A percentile compares a stretch with the other conserved stretches of the same genome.
Evolutionary conservation across 2,113 vertebrate genomes (phyloP).

Genomic region (Brienomyrus brachyistius): DNA sequence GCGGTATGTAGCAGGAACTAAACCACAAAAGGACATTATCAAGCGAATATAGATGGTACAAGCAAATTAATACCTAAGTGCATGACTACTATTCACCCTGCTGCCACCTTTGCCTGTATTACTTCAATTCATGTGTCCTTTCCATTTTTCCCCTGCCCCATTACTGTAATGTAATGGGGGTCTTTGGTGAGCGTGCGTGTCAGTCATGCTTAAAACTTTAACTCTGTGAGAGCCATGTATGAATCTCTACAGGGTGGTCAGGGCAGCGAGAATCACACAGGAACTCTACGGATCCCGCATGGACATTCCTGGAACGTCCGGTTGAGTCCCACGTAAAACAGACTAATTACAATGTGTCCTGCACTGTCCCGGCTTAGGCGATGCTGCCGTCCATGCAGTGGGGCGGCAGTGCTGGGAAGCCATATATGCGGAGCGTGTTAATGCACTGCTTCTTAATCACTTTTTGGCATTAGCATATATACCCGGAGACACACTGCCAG

Average conservation of each 20-base stretch:
- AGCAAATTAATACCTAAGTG: neutral
- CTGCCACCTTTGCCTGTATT: neutral
- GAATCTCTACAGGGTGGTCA: neutral
- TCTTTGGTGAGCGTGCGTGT: neutral
- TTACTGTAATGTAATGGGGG: conserved; percentile 8
- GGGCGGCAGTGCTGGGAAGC: neutral
- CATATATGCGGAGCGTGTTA: neutral
- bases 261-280: neutral
- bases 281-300: too few relatives aligned
- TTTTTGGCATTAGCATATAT: neutral
- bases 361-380: neutral
- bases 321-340: neutral
- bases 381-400: neutral
- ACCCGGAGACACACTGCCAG: conserved; percentile 3
- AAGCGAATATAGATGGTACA: neutral
- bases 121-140: neutral
- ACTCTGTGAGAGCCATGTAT: neutral
- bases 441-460: neutral
- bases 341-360: neutral
- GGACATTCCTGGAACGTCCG: neutral
- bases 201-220: conserved; percentile 7
- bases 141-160: neutral
- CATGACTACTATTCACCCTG: neutral
- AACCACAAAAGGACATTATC: neutral
- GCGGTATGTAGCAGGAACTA: neutral